phyloP scores from a whole-genome alignment of 30 jellyfish, hydroid and myxozoan genomes.

The Mastigias papua region DNA sequence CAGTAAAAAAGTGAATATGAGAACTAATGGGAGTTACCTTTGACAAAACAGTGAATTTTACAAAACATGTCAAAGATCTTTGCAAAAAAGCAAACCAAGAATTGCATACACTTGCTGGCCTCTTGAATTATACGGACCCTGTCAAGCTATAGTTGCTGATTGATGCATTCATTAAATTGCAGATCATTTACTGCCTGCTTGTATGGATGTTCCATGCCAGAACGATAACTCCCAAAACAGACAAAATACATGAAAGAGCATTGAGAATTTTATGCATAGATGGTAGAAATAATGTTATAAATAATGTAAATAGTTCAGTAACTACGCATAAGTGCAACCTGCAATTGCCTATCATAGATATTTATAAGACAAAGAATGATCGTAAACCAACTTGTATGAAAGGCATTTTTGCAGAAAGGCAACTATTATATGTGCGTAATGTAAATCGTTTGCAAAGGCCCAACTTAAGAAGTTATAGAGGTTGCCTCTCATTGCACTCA shows the following conservation, averaged over 20 bases:
- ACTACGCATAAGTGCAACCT: constrained; percentile 22
- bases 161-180: neutral
- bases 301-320: constrained; percentile 23
- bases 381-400: constrained; percentile 28
- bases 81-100: neutral
- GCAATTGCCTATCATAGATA: constrained; percentile 16
- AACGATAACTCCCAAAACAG: neutral
- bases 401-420: constrained; percentile 20
- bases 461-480: too few species aligned
- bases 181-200: neutral
- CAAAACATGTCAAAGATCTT: too few species aligned
- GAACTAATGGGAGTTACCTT: too few species aligned
- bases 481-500: too few species aligned
- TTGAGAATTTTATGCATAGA: constrained; percentile 6
- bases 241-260: neutral
- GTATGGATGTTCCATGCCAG: neutral
- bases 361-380: constrained; percentile 1
- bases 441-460: neutral
- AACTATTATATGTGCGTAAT: constrained; percentile 10
- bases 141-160: neutral
- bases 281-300: constrained; percentile 5
- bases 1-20: too few species aligned
- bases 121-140: neutral
- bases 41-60: too few species aligned
- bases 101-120: neutral